These are phyloP conservation scores for Cryptotis parvus DNA, from an alignment of 2,113 vertebrate species.

Conservation along the genomic window DNA sequence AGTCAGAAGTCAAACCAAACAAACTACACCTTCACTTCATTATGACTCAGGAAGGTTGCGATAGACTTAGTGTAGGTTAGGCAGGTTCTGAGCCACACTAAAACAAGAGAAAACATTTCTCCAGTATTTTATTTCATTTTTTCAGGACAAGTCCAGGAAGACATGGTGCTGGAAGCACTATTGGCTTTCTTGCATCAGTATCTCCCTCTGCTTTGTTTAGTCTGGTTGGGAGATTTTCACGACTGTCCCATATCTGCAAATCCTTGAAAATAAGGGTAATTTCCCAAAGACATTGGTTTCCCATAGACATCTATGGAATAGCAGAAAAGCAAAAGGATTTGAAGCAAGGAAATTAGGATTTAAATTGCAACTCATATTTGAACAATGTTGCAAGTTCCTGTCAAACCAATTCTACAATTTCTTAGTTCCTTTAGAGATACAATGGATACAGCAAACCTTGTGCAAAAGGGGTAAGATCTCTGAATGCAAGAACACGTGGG, in stretches of 20 bases:
- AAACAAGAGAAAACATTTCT: neutral
- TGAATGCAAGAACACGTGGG: neutral
- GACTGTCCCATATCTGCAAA: neutral
- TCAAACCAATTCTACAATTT: neutral
- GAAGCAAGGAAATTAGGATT: neutral
- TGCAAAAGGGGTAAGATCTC: neutral
- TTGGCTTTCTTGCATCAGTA: neutral
- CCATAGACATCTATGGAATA: neutral
- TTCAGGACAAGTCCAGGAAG: neutral
- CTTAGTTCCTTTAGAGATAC: neutral
- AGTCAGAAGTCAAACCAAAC: neutral
- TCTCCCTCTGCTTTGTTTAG: neutral
- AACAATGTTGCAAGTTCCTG: neutral
- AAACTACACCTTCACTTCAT: rapidly evolving
- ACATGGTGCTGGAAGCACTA: neutral
- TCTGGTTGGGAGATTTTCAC: neutral
- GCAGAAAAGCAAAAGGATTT: neutral
- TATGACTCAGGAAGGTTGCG: neutral
- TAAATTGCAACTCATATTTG: neutral
- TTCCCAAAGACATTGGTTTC: neutral
- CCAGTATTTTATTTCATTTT: neutral
- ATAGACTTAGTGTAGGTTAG: neutral
- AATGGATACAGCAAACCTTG: neutral
- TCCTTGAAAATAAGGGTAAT: neutral
- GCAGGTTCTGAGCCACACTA: neutral